Conservation (phyloP, 35 echinoderm and acorn worm species). For the Chiridota heheva region DNA sequence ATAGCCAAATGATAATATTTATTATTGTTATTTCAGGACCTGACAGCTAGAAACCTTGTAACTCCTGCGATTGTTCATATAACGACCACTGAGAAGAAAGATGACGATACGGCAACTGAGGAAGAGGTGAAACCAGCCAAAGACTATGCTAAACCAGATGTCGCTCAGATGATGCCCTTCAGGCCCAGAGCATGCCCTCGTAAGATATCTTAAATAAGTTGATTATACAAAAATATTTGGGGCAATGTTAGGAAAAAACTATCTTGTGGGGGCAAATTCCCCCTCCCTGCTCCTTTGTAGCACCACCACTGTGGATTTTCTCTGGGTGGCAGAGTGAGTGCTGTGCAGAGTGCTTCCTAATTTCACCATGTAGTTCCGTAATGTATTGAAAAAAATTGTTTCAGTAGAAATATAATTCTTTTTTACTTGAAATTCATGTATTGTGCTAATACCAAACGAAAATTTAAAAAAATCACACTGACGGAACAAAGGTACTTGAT, state of each 20-base stretch:
- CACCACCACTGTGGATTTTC: neutral
- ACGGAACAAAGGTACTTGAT: too few species aligned
- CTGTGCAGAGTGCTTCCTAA: too few species aligned
- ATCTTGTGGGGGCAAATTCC: neutral
- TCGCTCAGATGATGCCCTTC: conserved; percentile 85
- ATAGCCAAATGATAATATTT: neutral
- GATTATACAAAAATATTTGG: neutral
- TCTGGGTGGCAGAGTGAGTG: neutral
- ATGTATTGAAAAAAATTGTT: neutral
- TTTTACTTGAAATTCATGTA: too few species aligned
- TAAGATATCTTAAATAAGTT: conserved; percentile 22
- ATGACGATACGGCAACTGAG: conserved; percentile 18
- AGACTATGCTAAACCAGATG: conserved; percentile 69
- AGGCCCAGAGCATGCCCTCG: conserved; percentile 75
- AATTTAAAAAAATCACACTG: too few species aligned
- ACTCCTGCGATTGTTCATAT: too few species aligned
- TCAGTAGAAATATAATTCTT: too few species aligned
- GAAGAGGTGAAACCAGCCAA: conserved; percentile 34
- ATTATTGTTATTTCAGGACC: conserved; percentile 42
- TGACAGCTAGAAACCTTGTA: conserved; percentile 16
- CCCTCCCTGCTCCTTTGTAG: neutral
- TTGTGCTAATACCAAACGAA: too few species aligned
- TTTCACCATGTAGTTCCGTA: neutral
- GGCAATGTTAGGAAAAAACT: neutral
- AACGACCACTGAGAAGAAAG: too few species aligned